Percentiles rank a stretch among this genome's conserved stretches.
Conservation (phyloP, 2,113 vertebrate species). For the Crotalus viridis region DNA sequence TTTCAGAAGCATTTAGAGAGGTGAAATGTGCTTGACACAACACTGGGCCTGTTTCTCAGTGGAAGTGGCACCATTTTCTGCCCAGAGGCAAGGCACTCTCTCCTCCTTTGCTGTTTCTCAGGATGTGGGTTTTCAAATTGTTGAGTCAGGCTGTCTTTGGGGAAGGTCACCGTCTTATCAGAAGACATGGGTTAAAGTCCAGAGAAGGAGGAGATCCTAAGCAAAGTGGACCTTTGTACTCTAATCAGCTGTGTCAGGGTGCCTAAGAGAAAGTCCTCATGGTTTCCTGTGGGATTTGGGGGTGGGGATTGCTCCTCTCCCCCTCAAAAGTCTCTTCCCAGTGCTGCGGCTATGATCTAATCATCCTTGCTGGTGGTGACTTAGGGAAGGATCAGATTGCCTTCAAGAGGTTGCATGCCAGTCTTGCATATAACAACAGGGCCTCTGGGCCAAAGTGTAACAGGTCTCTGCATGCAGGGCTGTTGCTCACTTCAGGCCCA, state of each 20-base stretch:
- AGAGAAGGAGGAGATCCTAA: background rate
- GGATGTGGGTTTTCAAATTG: background rate
- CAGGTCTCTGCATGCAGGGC: background rate
- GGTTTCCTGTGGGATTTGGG: background rate
- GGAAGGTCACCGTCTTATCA: background rate
- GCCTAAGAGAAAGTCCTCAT: background rate
- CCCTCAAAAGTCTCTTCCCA: background rate
- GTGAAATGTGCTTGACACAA: background rate
- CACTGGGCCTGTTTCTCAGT: background rate
- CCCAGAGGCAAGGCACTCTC: background rate
- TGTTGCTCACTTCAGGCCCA: background rate
- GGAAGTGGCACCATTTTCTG: background rate
- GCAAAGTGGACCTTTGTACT: background rate
- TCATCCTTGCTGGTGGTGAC: background rate
- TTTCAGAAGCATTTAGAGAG: background rate
- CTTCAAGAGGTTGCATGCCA: background rate
- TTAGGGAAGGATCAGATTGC: background rate
- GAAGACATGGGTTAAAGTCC: background rate
- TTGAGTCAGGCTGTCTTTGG: too few species aligned
- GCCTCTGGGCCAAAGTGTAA: background rate
- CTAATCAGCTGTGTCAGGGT: background rate
- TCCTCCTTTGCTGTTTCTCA: background rate
- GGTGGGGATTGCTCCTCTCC: background rate
- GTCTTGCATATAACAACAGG: background rate
- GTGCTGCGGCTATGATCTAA: background rate